These are phyloP conservation scores for Corvus moneduloides DNA, from an alignment of 2,113 vertebrate genomes.

Conservation along the genomic window DNA sequence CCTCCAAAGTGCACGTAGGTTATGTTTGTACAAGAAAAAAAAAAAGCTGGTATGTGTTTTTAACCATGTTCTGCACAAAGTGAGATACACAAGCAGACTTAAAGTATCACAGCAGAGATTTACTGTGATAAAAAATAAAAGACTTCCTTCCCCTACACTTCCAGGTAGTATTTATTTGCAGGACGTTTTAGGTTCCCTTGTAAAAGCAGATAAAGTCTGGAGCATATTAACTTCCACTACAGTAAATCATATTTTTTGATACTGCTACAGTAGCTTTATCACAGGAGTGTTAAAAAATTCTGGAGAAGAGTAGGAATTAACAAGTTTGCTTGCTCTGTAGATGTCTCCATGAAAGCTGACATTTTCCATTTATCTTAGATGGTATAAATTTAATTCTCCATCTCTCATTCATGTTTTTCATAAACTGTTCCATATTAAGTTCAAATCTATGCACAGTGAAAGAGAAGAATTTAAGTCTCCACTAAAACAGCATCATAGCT, in stretches of 20 bases:
- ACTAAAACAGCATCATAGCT: neutral
- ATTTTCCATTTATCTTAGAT: neutral
- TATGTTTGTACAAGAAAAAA: neutral
- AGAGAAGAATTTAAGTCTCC: neutral
- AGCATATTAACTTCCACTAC: neutral
- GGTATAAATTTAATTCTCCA: neutral
- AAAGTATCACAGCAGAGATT: neutral
- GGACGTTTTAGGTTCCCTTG: neutral
- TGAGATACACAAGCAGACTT: neutral
- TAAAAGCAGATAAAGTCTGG: neutral
- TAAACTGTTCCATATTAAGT: neutral
- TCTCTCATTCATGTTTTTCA: neutral
- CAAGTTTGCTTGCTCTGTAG: neutral
- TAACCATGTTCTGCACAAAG: neutral
- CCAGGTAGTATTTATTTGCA: neutral
- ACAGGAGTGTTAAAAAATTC: neutral
- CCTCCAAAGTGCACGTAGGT: neutral
- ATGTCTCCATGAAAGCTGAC: neutral
- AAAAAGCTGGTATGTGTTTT: neutral
- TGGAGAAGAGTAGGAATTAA: neutral
- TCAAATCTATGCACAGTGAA: neutral
- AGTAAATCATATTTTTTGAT: neutral
- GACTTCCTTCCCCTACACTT: neutral
- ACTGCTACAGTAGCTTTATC: neutral
- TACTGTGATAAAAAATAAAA: neutral